Base-by-base conservation (phyloP, 2,113 vertebrate genomes). In the Burhinus bistriatus region DNA sequence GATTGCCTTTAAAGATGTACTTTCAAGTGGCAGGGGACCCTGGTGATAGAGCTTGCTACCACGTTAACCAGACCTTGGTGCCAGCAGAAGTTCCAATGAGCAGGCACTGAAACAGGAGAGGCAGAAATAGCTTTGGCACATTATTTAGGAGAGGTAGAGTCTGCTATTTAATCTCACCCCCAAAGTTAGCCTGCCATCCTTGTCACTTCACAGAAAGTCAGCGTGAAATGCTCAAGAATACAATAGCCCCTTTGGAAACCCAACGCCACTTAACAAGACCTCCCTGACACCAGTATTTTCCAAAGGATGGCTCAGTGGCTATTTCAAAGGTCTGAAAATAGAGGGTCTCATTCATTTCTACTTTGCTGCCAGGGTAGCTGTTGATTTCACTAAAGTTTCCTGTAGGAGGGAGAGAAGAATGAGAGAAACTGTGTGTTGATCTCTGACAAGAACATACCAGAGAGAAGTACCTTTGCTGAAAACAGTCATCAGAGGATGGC, bases 1-100 rank as follows among this genome's bases (percentile, higher is more conserved):
- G 90, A 95, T 87, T 96, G 92, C 61, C 96, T 96, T 97, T 88
- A 93, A 93, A 92, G 83, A 36, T 5, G 11, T 83, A 71, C 72
- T 97, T 64, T 93, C 64, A 55, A 86, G 88, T 75, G 68, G 49
- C 86, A 93, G 76, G 90, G 84, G 89, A 95, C 52, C 75, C 73
- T 82, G 40, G 82, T 86, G 66, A 36, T 32, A 80, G 76, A 38
- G 10, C 72, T 90, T 70, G 55, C 79, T 66, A 73, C 38, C 58
- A 66, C 1, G 0, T 30, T 65, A 47, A 71, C 66, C 84, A 86
- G 87, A 82, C 15, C 69, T 71, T 4, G 0, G 45, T 66, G 83
- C 78, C 93, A 96, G 79, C 34, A 92, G 62, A 77, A 68, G 69
- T 92, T 88, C 86, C 91, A 95, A 2, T 40, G 68, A 89, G 54